phyloP scores from a whole-genome alignment of 2,888 invertebrate species.

The Meiosimyza decipiens region DNA sequence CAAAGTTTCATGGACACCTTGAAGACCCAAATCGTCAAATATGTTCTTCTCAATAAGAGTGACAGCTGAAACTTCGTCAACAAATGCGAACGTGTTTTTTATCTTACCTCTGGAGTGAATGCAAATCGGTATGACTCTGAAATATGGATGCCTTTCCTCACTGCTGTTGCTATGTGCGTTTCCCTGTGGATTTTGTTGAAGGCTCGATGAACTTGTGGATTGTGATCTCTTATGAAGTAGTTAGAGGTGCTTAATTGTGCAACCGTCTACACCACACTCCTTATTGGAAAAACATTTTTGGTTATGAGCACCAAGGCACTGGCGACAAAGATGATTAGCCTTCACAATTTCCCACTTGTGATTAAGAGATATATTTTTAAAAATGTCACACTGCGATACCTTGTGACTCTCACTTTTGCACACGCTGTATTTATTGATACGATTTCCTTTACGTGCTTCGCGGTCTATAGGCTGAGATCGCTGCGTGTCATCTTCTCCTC shows the following conservation, averaged over 20 bases:
- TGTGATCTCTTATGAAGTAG: no score
- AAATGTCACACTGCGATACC: background rate
- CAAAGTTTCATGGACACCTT: background rate
- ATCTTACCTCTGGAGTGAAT: conserved; percentile 21
- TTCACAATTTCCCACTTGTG: conserved; percentile 24
- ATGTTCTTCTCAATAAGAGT: background rate
- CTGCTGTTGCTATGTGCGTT: no score
- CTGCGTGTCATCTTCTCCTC: no score
- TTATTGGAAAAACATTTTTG: no score
- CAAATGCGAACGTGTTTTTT: conserved; percentile 22
- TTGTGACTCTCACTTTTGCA: no score
- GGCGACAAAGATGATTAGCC: conserved; percentile 16
- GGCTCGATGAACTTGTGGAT: no score
- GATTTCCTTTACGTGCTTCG: no score
- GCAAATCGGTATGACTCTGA: conserved; percentile 29
- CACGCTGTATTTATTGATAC: no score
- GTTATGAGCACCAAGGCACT: background rate
- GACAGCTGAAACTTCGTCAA: conserved; percentile 18
- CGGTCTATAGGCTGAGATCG: no score
- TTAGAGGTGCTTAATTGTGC: no score
- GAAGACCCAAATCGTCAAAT: background rate
- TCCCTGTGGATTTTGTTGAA: no score
- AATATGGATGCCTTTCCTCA: conserved; percentile 27
- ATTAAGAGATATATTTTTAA: conserved; percentile 9
- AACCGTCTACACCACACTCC: no score